Conservation (phyloP, 2,888 invertebrate genomes). For the Plagodis pulveraria region DNA sequence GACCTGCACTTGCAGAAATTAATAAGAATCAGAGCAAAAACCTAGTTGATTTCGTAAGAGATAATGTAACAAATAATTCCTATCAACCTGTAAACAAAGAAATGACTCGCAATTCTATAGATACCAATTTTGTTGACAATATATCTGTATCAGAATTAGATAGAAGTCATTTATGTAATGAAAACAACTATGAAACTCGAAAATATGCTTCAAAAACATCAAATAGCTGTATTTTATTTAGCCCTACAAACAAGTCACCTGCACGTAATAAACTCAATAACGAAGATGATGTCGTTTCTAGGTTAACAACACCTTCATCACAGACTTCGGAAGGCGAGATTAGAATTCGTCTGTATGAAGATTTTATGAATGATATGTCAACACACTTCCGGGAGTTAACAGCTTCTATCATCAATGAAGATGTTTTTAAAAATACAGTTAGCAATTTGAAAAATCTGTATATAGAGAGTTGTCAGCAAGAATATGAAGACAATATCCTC, state of each 20-base stretch:
- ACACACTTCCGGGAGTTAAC: slow-evolving; percentile 45
- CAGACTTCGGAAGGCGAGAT: slow-evolving; percentile 32
- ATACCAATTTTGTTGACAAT: slow-evolving; percentile 9
- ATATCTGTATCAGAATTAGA: slow-evolving; percentile 13
- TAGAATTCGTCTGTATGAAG: slow-evolving; percentile 51
- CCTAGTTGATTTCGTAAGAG: slow-evolving; percentile 32
- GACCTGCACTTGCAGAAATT: slow-evolving; percentile 51
- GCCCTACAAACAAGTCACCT: slow-evolving; percentile 1
- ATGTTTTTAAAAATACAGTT: slow-evolving; percentile 51
- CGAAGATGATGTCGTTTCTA: not conserved
- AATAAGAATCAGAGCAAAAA: slow-evolving; percentile 40
- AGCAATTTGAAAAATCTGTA: slow-evolving; percentile 48
- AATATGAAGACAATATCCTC: slow-evolving; percentile 40
- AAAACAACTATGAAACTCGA: slow-evolving; percentile 2
- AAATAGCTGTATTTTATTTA: slow-evolving; percentile 6
- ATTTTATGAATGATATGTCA: slow-evolving; percentile 60
- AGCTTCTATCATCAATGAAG: slow-evolving; percentile 47
- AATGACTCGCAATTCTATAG: not conserved
- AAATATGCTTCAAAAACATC: slow-evolving; percentile 9
- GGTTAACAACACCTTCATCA: slow-evolving; percentile 12
- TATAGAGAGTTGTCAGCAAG: slow-evolving; percentile 41
- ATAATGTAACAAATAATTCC: slow-evolving; percentile 13
- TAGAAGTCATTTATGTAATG: slow-evolving; percentile 3
- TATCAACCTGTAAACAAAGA: slow-evolving; percentile 1
- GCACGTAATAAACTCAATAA: not conserved